Percentiles rank a stretch among this genome's conserved stretches.
These are phyloP conservation scores for Diuraphis noxia DNA, from an alignment of 1,140 invertebrate genomes.

Conservation along the genomic window DNA sequence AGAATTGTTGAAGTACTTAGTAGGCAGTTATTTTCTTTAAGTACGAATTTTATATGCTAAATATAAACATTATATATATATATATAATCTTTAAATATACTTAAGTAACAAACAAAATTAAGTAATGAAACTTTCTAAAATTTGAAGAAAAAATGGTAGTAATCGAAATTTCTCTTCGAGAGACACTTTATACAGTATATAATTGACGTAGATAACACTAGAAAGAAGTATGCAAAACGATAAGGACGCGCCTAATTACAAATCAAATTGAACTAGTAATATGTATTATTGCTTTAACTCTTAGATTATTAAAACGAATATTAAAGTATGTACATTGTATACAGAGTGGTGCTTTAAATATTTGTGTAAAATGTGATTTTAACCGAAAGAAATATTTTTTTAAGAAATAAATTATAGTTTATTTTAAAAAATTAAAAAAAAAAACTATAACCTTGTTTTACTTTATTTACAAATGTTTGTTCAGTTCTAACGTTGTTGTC, in stretches of 20 bases:
- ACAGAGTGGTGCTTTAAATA: not conserved
- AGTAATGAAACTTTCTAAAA: not conserved
- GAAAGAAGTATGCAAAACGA: constrained; percentile 43
- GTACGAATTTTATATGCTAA: not conserved
- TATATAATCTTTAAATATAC: not conserved
- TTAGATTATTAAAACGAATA: constrained; percentile 30
- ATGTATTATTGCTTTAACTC: constrained; percentile 8
- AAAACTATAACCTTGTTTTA: not conserved
- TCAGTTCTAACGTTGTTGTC: not conserved
- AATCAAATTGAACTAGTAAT: constrained; percentile 36
- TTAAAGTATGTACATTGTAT: not conserved
- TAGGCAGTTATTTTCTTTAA: not conserved
- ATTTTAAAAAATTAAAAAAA: not conserved
- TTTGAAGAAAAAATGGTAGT: not conserved
- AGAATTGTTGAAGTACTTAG: not conserved
- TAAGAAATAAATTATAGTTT: not conserved
- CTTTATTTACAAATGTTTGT: not conserved
- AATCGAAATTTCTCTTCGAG: not conserved
- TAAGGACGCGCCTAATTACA: constrained; percentile 46
- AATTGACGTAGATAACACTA: constrained; percentile 2
- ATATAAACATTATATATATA: not conserved
- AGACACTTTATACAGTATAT: not conserved
- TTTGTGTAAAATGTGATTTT: not conserved
- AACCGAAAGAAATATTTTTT: not conserved
- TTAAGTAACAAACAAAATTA: not conserved